Evolutionary conservation across 2,113 vertebrate species (phyloP).

Genomic region (Glaucomys volans): DNA sequence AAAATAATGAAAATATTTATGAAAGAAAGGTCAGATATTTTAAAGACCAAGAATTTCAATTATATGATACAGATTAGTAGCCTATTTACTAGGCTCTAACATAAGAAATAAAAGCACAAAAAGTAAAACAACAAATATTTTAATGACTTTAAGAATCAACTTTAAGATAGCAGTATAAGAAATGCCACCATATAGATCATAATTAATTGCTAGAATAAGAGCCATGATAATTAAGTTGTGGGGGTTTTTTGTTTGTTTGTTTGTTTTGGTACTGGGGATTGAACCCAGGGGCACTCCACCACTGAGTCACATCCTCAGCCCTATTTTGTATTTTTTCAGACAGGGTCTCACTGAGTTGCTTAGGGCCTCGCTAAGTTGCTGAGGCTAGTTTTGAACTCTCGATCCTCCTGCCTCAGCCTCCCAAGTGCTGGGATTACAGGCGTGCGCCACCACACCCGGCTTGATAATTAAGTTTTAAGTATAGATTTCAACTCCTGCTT

Average conservation of each 20-base stretch:
- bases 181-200: slow-evolving; percentile 14
- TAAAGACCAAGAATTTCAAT: slow-evolving; percentile 33
- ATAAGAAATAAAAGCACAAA: slow-evolving; percentile 40
- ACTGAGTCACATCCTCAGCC: too few relatives aligned
- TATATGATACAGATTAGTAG: neutral
- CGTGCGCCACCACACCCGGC: too few relatives aligned
- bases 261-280: too few relatives aligned
- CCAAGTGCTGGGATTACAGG: too few relatives aligned
- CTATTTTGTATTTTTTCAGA: too few relatives aligned
- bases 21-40: slow-evolving; percentile 27
- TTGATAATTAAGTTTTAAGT: slow-evolving; percentile 46
- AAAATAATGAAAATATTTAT: neutral
- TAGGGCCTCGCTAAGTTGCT: too few relatives aligned
- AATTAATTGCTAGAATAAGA: slow-evolving; percentile 52
- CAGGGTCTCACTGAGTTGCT: too few relatives aligned
- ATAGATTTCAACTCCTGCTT: slow-evolving; percentile 40
- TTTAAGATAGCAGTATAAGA: neutral
- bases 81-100: neutral
- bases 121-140: slow-evolving; percentile 47
- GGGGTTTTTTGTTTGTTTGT: too few relatives aligned
- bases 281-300: too few relatives aligned
- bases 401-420: too few relatives aligned
- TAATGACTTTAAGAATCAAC: slow-evolving; percentile 45
- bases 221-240: too few relatives aligned
- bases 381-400: too few relatives aligned